phyloP scores from a whole-genome alignment of 1,140 invertebrate species.

The Pseudomyrmex concolor region DNA sequence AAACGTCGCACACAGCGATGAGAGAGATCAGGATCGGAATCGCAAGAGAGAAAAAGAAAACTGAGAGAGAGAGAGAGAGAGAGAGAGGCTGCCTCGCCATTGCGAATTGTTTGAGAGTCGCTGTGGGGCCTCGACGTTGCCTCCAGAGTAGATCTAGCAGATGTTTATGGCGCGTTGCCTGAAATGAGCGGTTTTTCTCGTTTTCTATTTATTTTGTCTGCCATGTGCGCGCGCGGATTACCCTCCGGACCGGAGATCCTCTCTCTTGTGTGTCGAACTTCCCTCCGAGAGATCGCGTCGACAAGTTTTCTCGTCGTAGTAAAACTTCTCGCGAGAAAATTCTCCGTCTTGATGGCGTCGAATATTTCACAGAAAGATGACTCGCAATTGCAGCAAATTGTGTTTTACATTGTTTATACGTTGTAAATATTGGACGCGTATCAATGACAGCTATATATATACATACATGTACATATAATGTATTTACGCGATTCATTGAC shows the following conservation, averaged over 20 bases:
- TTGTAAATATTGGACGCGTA: background rate
- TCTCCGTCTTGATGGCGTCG: background rate
- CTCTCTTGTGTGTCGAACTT: conserved; percentile 66
- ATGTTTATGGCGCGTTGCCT: conserved; percentile 81
- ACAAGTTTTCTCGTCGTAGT: conserved; percentile 24
- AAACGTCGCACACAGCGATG: conserved; percentile 48
- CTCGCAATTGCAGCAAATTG: too few relatives aligned
- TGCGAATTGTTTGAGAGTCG: conserved; percentile 62
- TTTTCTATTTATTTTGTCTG: conserved; percentile 80
- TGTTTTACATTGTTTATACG: too few relatives aligned
- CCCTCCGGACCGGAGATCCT: conserved; percentile 67
- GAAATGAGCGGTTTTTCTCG: conserved; percentile 79
- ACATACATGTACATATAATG: background rate
- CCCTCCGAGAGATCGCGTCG: conserved; percentile 44
- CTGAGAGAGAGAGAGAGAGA: conserved; percentile 18
- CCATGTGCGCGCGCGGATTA: conserved; percentile 75
- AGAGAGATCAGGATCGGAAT: conserved; percentile 41
- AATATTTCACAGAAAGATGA: background rate
- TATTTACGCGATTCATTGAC: background rate
- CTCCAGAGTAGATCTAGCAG: conserved; percentile 78
- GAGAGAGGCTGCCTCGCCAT: background rate
- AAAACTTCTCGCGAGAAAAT: background rate
- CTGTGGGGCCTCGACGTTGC: conserved; percentile 56
- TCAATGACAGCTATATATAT: background rate
- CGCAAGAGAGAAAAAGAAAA: conserved; percentile 19